Evolutionary conservation across 1,140 invertebrate species (phyloP), one percentile per base, ranked within the genome.

Genomic region (Danaus melanippus): DNA sequence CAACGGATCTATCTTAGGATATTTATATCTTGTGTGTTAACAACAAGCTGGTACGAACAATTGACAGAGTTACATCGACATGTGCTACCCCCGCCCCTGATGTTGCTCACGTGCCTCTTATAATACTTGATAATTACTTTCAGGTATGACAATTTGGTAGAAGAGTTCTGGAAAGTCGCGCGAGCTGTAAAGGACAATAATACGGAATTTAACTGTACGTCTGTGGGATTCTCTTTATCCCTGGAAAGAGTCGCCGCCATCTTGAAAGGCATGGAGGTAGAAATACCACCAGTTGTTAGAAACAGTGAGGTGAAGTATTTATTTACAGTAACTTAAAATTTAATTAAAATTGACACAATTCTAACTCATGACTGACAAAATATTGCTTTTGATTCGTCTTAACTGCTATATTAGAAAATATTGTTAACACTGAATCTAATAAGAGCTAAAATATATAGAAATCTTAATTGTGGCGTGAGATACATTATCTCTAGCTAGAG

Each of bases 101-200:
- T 32, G 21, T 32, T 7, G 21, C 21, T 32, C 21, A 7, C 17
- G 1, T 7, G 6, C 4, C 44, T 46, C 11, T 42, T 17, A 32
- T 21, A 41, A 48, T 53, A 10, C 40, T 9, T 52, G 21, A 32
- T 32, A 49, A 49, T 53, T 48, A 49, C 21, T 63, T 52, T 40
- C 59, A 84, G 81, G 53, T 86, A 86, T 52, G 78, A 86, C 51
- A 75, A 71, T 2, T 50, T 86, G 45, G 78, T 86, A 0, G 68
- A 79, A 53, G 74, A 85, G 39, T 85, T 83, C 50, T 74, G 79
- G 70, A 71, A 75, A 12, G 66, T 85, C 2, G 75, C 79, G 0
- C 58, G 71, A 0, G 73, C 72, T 5, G 72, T 78, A 44, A 76
- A 72, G 12, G 76, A 79, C 8, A 62, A 76, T 12, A 73, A 67